Evolutionary conservation across 64 coral and sea anemone genomes (phyloP).

Genomic region (Montipora cactus): DNA sequence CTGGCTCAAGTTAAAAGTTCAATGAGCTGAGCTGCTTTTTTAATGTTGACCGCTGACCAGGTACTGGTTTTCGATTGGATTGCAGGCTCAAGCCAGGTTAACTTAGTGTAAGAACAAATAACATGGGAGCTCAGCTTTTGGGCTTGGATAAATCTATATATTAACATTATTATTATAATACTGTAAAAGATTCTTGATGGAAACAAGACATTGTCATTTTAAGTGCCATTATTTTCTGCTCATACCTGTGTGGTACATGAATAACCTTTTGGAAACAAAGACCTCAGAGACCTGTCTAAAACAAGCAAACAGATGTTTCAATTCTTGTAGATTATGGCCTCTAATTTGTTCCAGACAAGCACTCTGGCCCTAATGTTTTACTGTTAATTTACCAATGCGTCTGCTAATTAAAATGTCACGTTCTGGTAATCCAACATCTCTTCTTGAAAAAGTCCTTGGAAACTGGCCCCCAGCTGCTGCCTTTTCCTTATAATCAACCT

Average conservation of each 20-base stretch:
- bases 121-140: too few species aligned
- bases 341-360: too few species aligned
- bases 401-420: slow-evolving; percentile 61
- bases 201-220: too few species aligned
- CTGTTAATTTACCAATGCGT: slow-evolving; percentile 51
- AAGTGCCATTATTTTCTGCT: neutral
- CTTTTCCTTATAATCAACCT: slow-evolving; percentile 79
- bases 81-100: too few species aligned
- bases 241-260: slow-evolving; percentile 3
- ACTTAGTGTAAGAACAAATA: too few species aligned
- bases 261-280: slow-evolving; percentile 26
- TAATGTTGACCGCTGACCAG: too few species aligned
- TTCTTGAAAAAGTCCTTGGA: slow-evolving; percentile 38
- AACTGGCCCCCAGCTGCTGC: slow-evolving; percentile 59
- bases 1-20: too few species aligned
- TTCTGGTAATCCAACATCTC: slow-evolving; percentile 38
- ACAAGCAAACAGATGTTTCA: neutral
- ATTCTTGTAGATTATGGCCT: neutral
- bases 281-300: slow-evolving; percentile 41
- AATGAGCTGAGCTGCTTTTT: too few species aligned
- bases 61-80: too few species aligned
- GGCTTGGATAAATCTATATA: too few species aligned
- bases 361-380: neutral
- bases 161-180: too few species aligned
- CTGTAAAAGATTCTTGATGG: too few species aligned